Evolutionary conservation across 2,113 vertebrate species (phyloP).

Genomic region (Passer montanus): DNA sequence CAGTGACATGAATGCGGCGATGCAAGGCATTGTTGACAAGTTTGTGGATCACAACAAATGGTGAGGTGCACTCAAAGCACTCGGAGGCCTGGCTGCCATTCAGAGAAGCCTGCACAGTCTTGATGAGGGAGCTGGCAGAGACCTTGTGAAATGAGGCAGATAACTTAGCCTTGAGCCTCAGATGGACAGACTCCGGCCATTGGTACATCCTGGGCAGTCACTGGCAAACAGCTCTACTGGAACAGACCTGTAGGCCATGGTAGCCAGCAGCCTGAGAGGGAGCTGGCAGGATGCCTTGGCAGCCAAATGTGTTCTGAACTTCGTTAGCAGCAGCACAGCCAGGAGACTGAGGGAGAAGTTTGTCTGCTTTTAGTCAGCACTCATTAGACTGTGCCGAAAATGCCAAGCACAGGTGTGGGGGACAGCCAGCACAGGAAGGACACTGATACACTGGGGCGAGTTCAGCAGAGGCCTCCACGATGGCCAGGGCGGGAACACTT

Average conservation of each 20-base stretch:
- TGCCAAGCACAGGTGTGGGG: background rate
- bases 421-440: background rate
- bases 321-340: background rate
- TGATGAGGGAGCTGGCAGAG: background rate
- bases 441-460: background rate
- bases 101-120: background rate
- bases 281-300: background rate
- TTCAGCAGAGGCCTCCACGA: background rate
- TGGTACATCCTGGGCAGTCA: accelerated
- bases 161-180: background rate
- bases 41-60: background rate
- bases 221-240: background rate
- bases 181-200: background rate
- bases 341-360: background rate
- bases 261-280: accelerated
- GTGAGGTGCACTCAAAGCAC: background rate
- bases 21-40: background rate
- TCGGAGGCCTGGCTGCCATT: background rate
- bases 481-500: background rate
- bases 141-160: background rate
- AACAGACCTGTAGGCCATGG: background rate
- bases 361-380: background rate
- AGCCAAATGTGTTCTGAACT: background rate
- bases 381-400: background rate
- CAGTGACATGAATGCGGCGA: background rate